Conservation (phyloP, 37 sponge, comb jelly and placozoan genomes). For the Aphrocallistes beatrix region DNA sequence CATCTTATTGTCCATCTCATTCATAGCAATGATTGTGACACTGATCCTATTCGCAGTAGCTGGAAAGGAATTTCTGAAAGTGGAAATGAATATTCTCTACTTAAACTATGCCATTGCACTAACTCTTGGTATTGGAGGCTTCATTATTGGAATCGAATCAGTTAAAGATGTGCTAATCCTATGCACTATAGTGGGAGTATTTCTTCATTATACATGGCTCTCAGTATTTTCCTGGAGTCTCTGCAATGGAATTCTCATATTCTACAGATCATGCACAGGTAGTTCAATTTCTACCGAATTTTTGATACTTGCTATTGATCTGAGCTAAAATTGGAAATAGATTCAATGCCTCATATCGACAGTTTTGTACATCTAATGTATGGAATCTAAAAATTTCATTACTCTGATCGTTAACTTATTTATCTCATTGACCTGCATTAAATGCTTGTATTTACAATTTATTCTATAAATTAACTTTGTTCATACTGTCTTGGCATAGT, state of each 20-base stretch:
- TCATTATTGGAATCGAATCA: not conserved
- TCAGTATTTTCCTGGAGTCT: constrained; percentile 14
- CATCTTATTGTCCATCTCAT: not conserved
- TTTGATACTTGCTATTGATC: too few relatives aligned
- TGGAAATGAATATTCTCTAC: not conserved
- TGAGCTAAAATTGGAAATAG: too few relatives aligned
- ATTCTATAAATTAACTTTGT: too few relatives aligned
- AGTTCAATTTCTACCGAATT: too few relatives aligned
- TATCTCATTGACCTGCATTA: too few relatives aligned
- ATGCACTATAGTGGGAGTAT: not conserved
- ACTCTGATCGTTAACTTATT: too few relatives aligned
- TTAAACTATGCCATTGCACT: not conserved
- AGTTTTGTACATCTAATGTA: too few relatives aligned
- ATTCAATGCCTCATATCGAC: too few relatives aligned
- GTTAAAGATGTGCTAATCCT: not conserved
- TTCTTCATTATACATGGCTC: not conserved
- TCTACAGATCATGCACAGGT: not conserved
- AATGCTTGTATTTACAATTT: too few relatives aligned
- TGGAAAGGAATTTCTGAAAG: not conserved
- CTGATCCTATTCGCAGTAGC: not conserved
- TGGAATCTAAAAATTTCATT: too few relatives aligned
- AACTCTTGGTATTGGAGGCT: not conserved
- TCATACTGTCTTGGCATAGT: too few relatives aligned
- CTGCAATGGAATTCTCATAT: constrained; percentile 2
- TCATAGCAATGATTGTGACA: not conserved